Percentiles rank a stretch among this genome's conserved stretches.
phyloP scores from a whole-genome alignment of 1,140 invertebrate species.

The Apocrypta bakeri region DNA sequence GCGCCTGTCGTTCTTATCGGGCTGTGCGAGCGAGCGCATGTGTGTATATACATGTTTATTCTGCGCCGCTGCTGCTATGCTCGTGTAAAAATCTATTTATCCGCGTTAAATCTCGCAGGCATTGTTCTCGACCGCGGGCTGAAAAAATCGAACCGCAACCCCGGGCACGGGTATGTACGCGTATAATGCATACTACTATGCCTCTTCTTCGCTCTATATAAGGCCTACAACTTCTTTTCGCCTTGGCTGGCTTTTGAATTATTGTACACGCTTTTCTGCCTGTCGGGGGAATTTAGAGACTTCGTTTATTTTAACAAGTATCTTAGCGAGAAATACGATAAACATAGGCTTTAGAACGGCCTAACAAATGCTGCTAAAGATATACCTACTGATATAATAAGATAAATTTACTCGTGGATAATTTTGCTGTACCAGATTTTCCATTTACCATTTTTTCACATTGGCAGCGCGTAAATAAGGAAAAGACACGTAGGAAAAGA shows the following conservation, averaged over 20 bases:
- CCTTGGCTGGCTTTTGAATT: constrained; percentile 33
- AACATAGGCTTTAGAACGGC: background rate
- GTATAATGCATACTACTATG: background rate
- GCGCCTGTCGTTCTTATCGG: constrained; percentile 57
- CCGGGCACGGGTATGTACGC: background rate
- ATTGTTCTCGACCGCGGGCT: constrained; percentile 63
- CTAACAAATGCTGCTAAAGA: too few species aligned
- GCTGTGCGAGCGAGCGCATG: background rate
- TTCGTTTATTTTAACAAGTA: constrained; percentile 1
- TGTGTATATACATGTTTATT: constrained; percentile 8
- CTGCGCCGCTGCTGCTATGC: constrained; percentile 26
- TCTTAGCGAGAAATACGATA: background rate
- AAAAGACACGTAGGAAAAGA: too few species aligned
- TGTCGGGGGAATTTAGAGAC: background rate
- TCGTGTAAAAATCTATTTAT: constrained; percentile 72
- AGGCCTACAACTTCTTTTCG: constrained; percentile 39
- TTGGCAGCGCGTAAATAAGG: background rate
- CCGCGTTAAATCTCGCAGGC: constrained; percentile 68
- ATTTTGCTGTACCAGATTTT: too few species aligned
- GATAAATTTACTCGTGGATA: too few species aligned
- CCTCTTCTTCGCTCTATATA: background rate
- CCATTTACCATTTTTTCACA: too few species aligned
- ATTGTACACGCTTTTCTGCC: constrained; percentile 17
- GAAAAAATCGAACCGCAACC: constrained; percentile 19
- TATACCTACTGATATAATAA: too few species aligned